A percentile compares a stretch with the other conserved stretches of the same genome.
phyloP scores from a whole-genome alignment of 2,888 invertebrate genomes.

The Galerucella nymphaeae region DNA sequence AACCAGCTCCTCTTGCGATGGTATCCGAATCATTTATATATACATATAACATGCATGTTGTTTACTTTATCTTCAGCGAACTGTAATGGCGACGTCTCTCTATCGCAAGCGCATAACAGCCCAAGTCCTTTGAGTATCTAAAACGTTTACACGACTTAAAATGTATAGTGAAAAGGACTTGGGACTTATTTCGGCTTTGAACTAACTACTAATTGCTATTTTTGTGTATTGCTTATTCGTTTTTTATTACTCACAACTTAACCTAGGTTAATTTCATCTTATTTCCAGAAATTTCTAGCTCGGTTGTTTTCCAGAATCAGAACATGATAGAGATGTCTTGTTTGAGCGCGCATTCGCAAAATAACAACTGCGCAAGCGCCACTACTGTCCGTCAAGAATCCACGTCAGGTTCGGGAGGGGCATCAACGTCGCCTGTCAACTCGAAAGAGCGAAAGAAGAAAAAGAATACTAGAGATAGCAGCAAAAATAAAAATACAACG shows the following conservation, averaged over 20 bases:
- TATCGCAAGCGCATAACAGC: conserved; percentile 34
- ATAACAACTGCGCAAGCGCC: conserved; percentile 68
- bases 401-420: conserved; percentile 32
- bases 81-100: conserved; percentile 25
- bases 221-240: conserved; percentile 53
- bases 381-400: conserved; percentile 41
- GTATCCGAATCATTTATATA: conserved; percentile 20
- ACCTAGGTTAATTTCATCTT: conserved; percentile 66
- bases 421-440: conserved; percentile 34
- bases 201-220: conserved; percentile 61
- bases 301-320: conserved; percentile 68
- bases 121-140: conserved; percentile 20
- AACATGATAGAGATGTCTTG: conserved; percentile 77
- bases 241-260: conserved; percentile 62
- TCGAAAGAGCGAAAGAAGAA: conserved; percentile 46
- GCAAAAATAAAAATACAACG: conserved; percentile 33
- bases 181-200: conserved; percentile 47
- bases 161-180: conserved; percentile 9
- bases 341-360: conserved; percentile 71
- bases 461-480: conserved; percentile 44
- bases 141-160: not conserved
- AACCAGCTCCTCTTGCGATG: conserved; percentile 31
- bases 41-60: conserved; percentile 25
- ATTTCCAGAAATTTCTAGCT: conserved; percentile 66
- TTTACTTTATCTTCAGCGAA: conserved; percentile 19